phyloP scores from a whole-genome alignment of 2,113 vertebrate species.

The Xyliphius kryptos region DNA sequence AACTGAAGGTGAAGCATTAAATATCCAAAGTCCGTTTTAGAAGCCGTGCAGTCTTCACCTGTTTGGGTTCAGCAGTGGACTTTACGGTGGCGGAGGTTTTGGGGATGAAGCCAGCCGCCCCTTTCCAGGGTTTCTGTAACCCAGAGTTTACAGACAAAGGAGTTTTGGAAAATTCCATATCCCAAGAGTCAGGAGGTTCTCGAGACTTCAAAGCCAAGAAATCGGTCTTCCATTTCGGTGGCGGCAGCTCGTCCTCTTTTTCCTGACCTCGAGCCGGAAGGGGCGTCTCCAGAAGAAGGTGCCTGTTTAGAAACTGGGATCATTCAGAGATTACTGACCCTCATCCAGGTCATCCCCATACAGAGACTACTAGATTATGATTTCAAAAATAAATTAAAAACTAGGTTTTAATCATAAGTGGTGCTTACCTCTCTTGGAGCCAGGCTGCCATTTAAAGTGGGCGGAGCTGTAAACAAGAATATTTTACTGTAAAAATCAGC shows the following conservation, averaged over 20 bases:
- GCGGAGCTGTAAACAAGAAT: too few species aligned
- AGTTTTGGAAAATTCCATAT: constrained; percentile 55
- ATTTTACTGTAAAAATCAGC: not conserved
- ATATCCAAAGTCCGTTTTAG: too few species aligned
- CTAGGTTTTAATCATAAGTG: not conserved
- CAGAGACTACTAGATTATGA: too few species aligned
- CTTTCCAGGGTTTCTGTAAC: constrained; percentile 70
- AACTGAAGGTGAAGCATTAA: not conserved
- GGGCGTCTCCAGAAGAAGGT: constrained; percentile 64
- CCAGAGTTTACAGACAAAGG: constrained; percentile 38
- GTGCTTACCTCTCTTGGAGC: constrained; percentile 76
- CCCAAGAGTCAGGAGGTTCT: constrained; percentile 80
- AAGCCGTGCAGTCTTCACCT: constrained; percentile 46
- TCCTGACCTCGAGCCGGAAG: constrained; percentile 49
- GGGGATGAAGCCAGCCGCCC: constrained; percentile 63
- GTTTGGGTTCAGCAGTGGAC: constrained; percentile 38
- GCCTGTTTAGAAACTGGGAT: constrained; percentile 79
- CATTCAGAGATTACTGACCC: constrained; percentile 41
- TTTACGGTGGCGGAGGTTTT: constrained; percentile 54
- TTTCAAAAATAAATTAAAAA: too few species aligned
- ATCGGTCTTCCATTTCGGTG: constrained; percentile 67
- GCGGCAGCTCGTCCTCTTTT: constrained; percentile 46
- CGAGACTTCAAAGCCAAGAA: constrained; percentile 61
- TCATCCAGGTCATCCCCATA: not conserved
- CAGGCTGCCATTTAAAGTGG: constrained; percentile 52